Conservation (phyloP, 53 echinoderm and acorn worm species). For the Paracentrotus lividus region DNA sequence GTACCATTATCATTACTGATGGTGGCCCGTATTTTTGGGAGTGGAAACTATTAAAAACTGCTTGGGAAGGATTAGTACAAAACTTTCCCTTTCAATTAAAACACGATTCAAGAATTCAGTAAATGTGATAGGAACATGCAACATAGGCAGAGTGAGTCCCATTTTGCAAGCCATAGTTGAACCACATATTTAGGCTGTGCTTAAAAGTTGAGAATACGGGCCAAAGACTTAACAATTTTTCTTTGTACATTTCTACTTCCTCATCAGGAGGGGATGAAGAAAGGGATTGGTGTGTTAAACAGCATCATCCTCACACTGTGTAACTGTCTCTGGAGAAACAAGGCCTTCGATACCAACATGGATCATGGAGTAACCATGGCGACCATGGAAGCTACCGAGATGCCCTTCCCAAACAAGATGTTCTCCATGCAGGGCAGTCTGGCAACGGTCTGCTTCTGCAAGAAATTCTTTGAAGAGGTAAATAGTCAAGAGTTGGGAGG, state of each 20-base stretch:
- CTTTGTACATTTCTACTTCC: neutral
- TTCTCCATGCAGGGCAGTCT: conserved; percentile 86
- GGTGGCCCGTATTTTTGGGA: too few species aligned
- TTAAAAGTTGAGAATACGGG: too few species aligned
- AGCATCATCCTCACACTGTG: conserved; percentile 89
- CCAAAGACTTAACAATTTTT: too few species aligned
- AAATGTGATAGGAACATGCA: too few species aligned
- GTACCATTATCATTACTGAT: too few species aligned
- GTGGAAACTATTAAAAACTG: too few species aligned
- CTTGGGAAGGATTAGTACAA: too few species aligned
- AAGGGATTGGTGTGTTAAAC: conserved; percentile 75
- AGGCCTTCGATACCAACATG: conserved; percentile 74
- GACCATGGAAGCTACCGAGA: conserved; percentile 70
- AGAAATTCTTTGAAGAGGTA: conserved; percentile 89
- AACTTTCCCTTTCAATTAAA: too few species aligned
- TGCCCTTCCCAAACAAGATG: conserved; percentile 78
- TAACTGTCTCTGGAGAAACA: conserved; percentile 91
- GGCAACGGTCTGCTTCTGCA: conserved; percentile 82
- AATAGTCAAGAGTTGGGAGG: neutral
- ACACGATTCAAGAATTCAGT: too few species aligned
- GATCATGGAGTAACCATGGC: conserved; percentile 74
- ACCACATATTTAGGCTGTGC: too few species aligned
- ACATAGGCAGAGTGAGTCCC: too few species aligned
- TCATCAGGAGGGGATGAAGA: conserved; percentile 19
- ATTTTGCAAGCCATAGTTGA: too few species aligned